A percentile compares a stretch with the other conserved stretches of the same genome.
Evolutionary conservation across 2,797 vertebrate species (phyloP).

Genomic region (Muscicapa comitata): DNA sequence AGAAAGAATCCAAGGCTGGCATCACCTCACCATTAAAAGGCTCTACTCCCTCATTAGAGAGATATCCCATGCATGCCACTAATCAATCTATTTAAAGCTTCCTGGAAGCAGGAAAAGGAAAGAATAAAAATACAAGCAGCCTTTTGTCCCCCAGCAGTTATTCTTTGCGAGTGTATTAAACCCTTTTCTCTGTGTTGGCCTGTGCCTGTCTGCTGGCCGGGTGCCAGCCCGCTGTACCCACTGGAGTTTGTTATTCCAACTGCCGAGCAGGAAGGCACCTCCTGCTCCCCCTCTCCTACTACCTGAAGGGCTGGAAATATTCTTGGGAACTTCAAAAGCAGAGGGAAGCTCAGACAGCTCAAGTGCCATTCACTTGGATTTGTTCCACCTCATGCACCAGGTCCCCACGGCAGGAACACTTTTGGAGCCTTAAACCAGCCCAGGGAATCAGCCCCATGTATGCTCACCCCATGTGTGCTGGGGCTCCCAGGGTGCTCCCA

Average conservation of each 20-base stretch:
- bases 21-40: slow-evolving; percentile 50
- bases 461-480: rapidly evolving
- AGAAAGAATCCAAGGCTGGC: slow-evolving; percentile 40
- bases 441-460: rapidly evolving
- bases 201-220: slow-evolving; percentile 59
- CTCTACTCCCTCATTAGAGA: slow-evolving; percentile 66
- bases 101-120: slow-evolving; percentile 72
- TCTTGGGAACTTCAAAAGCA: slow-evolving; percentile 5
- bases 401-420: rapidly evolving
- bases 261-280: neutral
- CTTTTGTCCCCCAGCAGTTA: slow-evolving; percentile 71
- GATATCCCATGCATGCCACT: slow-evolving; percentile 67
- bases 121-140: slow-evolving; percentile 72
- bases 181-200: slow-evolving; percentile 32
- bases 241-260: slow-evolving; percentile 57
- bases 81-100: slow-evolving; percentile 73
- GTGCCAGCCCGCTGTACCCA: slow-evolving; percentile 57
- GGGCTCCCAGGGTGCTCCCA: neutral
- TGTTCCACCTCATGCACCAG: neutral
- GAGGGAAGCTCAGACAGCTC: neutral
- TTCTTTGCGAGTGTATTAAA: slow-evolving; percentile 67
- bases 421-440: rapidly evolving
- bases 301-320: slow-evolving; percentile 49
- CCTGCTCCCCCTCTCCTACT: neutral
- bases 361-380: slow-evolving; percentile 18